phyloP scores from a whole-genome alignment of 2,888 invertebrate genomes.

The Eilema griseolum region DNA sequence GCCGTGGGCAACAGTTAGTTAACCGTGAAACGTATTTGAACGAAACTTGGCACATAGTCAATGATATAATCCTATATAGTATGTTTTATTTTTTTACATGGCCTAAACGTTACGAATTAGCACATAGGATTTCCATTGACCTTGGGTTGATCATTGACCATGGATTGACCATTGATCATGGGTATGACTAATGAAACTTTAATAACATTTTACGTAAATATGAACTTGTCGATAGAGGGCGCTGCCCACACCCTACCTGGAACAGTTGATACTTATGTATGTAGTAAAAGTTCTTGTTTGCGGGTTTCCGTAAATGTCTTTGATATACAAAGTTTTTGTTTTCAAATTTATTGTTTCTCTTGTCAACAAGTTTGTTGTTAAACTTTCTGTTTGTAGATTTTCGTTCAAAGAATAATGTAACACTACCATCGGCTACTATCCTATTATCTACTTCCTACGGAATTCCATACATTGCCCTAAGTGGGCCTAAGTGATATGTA shows the following conservation, averaged over 20 bases:
- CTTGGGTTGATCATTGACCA: neutral
- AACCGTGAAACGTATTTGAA: no score
- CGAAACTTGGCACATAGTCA: no score
- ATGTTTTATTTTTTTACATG: no score
- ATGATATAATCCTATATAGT: no score
- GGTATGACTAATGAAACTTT: neutral
- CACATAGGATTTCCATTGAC: neutral
- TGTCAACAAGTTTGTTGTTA: neutral
- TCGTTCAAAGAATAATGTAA: neutral
- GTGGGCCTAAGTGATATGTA: no score
- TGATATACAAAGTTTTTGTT: neutral
- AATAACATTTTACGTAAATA: neutral
- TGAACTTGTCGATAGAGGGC: neutral
- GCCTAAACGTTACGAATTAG: neutral
- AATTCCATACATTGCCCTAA: conserved; percentile 8
- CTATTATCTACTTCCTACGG: neutral
- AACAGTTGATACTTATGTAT: neutral
- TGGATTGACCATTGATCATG: no score
- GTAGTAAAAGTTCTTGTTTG: neutral
- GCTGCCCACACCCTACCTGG: no score
- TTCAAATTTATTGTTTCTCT: neutral
- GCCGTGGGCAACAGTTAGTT: no score
- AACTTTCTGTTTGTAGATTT: neutral
- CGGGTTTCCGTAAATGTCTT: neutral
- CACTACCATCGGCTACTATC: neutral